phyloP scores from a whole-genome alignment of 2,888 invertebrate species.

The Bimastos eiseni region DNA sequence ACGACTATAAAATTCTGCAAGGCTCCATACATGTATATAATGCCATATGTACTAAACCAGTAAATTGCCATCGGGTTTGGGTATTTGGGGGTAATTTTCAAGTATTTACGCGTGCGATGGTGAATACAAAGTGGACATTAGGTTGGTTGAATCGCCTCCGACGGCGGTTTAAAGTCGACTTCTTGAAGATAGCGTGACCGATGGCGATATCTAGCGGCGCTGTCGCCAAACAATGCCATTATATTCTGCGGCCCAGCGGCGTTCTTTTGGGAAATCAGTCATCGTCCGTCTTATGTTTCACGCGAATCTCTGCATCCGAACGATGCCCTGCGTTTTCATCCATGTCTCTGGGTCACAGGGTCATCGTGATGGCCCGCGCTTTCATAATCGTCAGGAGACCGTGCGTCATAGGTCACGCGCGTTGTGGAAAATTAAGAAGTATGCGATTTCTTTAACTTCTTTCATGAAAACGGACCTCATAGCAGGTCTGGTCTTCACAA shows the following conservation, averaged over 20 bases:
- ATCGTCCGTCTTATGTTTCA: not conserved
- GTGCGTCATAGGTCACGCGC: not conserved
- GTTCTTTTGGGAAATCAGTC: not conserved
- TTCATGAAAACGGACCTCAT: not conserved
- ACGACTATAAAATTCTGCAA: not conserved
- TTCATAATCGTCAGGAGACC: not conserved
- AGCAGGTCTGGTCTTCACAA: not conserved
- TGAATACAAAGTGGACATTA: not conserved
- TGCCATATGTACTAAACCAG: not conserved
- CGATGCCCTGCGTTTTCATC: not conserved
- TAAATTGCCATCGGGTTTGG: not conserved
- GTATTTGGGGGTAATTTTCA: not conserved
- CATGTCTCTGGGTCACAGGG: not conserved
- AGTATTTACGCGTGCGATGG: not conserved
- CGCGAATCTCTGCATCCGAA: not conserved
- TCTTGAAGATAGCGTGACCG: not conserved
- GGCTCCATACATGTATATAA: too few species aligned
- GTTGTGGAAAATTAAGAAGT: not conserved
- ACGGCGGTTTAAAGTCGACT: not conserved
- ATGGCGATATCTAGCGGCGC: not conserved
- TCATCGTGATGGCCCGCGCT: not conserved
- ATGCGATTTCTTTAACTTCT: not conserved
- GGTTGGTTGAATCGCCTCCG: not conserved
- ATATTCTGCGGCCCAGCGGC: not conserved
- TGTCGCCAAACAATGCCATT: not conserved